Evolutionary conservation across 2,113 vertebrate species (phyloP).

Genomic region (Neofelis nebulosa): DNA sequence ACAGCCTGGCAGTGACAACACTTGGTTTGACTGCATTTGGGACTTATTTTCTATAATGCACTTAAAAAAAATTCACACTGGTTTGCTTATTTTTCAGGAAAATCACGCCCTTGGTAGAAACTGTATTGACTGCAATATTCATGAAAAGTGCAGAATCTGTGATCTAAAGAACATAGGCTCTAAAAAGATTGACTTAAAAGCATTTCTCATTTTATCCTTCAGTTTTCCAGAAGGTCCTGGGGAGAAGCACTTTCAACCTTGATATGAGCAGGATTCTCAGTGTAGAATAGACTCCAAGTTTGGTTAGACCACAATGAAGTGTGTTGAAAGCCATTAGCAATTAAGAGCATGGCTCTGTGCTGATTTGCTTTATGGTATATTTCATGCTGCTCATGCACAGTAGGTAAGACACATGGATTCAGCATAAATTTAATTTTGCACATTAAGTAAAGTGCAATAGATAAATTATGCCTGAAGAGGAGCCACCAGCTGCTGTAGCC

Average conservation of each 20-base stretch:
- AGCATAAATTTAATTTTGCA: constrained; percentile 82
- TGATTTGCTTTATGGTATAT: constrained; percentile 76
- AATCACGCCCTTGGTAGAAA: not conserved
- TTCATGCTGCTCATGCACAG: constrained; percentile 70
- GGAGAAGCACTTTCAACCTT: constrained; percentile 46
- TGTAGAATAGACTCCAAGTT: constrained; percentile 43
- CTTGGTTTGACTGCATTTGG: not conserved
- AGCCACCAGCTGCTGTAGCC: constrained; percentile 77
- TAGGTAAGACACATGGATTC: constrained; percentile 79
- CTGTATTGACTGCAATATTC: not conserved
- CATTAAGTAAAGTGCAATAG: constrained; percentile 82
- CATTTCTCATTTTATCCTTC: not conserved
- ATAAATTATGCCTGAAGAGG: constrained; percentile 80
- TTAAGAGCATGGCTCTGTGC: constrained; percentile 68
- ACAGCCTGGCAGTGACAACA: not conserved
- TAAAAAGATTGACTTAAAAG: constrained; percentile 37
- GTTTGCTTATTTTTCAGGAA: constrained; percentile 19
- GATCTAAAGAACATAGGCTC: constrained; percentile 13
- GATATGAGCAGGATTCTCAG: constrained; percentile 12
- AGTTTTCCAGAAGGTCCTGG: not conserved
- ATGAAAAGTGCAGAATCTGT: constrained; percentile 30
- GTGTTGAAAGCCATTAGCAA: constrained; percentile 78
- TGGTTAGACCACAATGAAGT: constrained; percentile 70
- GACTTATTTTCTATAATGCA: not conserved
- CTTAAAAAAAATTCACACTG: not conserved